Conservation (phyloP, 2,113 vertebrate species). For the Takifugu bimaculatus region DNA sequence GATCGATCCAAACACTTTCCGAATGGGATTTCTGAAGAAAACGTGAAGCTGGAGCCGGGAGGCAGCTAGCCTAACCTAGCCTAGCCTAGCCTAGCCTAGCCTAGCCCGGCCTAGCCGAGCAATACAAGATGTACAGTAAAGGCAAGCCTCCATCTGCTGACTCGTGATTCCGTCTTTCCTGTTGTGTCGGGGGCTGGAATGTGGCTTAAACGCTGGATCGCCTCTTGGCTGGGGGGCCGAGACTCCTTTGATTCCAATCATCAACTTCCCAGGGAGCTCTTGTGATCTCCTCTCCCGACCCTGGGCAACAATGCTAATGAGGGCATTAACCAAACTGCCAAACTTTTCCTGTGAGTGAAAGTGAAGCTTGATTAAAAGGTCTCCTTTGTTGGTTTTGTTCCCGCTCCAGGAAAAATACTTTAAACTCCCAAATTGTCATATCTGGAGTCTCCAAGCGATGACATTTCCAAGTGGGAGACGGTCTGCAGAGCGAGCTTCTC, state of each 20-base stretch:
- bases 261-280: background rate
- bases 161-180: background rate
- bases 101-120: background rate
- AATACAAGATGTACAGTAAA: background rate
- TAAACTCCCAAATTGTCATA: background rate
- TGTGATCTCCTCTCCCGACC: background rate
- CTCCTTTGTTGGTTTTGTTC: constrained; percentile 2
- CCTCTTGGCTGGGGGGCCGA: background rate
- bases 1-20: too few relatives aligned
- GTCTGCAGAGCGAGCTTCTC: constrained; percentile 12
- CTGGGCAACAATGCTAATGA: background rate
- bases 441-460: background rate
- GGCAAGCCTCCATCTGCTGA: too few relatives aligned
- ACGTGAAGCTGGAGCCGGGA: background rate
- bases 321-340: background rate
- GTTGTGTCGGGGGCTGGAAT: background rate
- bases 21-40: too few relatives aligned
- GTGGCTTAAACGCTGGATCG: background rate
- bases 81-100: background rate
- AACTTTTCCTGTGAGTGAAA: constrained; percentile 8
- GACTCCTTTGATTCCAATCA: background rate
- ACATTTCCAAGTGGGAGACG: constrained; percentile 5
- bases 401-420: constrained; percentile 21
- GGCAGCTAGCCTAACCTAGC: background rate
- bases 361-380: background rate